Percentiles rank a stretch among this genome's conserved stretches.
phyloP scores from a whole-genome alignment of 2,888 invertebrate genomes.

The Drosophila subquinaria region DNA sequence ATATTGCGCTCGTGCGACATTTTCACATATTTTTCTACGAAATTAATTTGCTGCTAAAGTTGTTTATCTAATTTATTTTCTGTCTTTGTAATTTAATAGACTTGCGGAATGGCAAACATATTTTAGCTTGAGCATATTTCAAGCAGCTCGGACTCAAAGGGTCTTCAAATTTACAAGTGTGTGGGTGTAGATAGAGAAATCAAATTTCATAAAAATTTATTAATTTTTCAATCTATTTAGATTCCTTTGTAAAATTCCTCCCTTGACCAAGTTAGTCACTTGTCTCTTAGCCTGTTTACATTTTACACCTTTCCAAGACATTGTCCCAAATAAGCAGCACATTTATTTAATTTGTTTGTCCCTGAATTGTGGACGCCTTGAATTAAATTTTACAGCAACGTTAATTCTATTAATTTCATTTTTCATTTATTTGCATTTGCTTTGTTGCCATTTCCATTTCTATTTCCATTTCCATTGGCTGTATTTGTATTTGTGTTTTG shows the following conservation, averaged over 20 bases:
- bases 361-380: constrained; percentile 61
- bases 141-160: background rate
- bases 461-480: background rate
- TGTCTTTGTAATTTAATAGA: constrained; percentile 40
- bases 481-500: constrained; percentile 18
- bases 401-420: constrained; percentile 76
- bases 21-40: constrained; percentile 47
- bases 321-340: constrained; percentile 47
- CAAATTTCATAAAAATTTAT: background rate
- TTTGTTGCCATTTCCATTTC: constrained; percentile 18
- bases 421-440: constrained; percentile 60
- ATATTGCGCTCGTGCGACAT: constrained; percentile 61
- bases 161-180: background rate
- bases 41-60: constrained; percentile 46
- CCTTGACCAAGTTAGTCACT: constrained; percentile 46
- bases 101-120: constrained; percentile 3
- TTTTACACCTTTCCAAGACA: constrained; percentile 53
- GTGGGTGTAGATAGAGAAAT: too few species aligned
- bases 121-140: constrained; percentile 2
- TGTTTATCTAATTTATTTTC: background rate
- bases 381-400: constrained; percentile 57
- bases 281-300: constrained; percentile 13
- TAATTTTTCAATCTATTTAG: background rate
- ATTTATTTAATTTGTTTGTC: constrained; percentile 21
- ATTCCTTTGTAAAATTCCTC: too few species aligned